phyloP scores from a whole-genome alignment of 2,113 vertebrate genomes.

The Vulpes vulpes region DNA sequence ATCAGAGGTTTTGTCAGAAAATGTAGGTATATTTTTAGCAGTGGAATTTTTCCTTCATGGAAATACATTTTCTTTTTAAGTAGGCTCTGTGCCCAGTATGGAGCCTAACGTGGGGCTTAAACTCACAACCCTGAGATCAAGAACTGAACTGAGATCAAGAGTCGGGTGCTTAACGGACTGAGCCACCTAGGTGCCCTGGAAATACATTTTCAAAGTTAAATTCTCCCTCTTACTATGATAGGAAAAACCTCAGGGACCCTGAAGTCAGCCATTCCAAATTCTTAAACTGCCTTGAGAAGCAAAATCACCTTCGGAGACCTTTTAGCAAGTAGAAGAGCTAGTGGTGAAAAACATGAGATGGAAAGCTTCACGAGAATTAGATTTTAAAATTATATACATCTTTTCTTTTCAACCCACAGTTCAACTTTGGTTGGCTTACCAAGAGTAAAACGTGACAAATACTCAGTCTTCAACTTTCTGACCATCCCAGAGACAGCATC shows the following conservation, averaged over 20 bases:
- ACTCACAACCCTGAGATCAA: not conserved
- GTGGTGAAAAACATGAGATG: not conserved
- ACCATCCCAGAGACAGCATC: conserved; percentile 87
- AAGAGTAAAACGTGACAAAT: conserved; percentile 97
- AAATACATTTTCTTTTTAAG: conserved; percentile 31
- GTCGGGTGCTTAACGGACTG: not conserved
- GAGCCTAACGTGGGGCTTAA: not conserved
- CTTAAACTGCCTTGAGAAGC: not conserved
- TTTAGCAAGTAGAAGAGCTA: not conserved
- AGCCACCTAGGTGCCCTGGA: not conserved
- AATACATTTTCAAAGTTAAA: conserved; percentile 54
- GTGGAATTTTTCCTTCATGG: not conserved
- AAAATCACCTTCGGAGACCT: not conserved
- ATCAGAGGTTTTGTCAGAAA: conserved; percentile 31
- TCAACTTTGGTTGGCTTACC: conserved; percentile 93
- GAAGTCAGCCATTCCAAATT: not conserved
- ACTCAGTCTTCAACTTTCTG: conserved; percentile 98
- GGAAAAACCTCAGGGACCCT: not conserved
- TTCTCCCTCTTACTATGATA: not conserved
- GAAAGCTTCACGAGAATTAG: not conserved
- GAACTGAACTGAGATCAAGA: not conserved
- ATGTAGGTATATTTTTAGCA: conserved; percentile 30
- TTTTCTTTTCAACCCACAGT: conserved; percentile 84
- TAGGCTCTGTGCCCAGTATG: not conserved
- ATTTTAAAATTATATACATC: not conserved